Percentiles rank a stretch among this genome's conserved stretches.
Conservation (phyloP, 2,797 vertebrate species). For the Morelia viridis region DNA sequence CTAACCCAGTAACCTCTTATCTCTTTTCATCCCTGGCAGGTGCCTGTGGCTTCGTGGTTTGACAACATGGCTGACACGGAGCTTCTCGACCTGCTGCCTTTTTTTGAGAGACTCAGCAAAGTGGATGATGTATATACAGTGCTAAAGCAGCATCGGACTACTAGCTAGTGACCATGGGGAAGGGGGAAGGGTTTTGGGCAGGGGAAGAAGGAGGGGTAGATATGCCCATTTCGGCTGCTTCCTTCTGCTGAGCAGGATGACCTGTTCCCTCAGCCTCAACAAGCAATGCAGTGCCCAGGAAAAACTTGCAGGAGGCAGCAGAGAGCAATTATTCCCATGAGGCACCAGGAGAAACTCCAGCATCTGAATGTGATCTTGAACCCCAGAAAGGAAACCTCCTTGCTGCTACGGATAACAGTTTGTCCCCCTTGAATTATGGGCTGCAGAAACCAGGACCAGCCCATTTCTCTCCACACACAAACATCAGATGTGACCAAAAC, state of each 20-base stretch:
- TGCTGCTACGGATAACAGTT: neutral
- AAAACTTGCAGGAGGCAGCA: constrained; percentile 14
- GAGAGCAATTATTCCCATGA: constrained; percentile 14
- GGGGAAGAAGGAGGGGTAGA: constrained; percentile 61
- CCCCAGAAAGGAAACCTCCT: neutral
- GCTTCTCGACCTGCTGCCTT: constrained; percentile 93
- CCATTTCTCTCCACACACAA: neutral
- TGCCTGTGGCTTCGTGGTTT: constrained; percentile 95
- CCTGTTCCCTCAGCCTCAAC: constrained; percentile 1
- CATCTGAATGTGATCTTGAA: constrained; percentile 21
- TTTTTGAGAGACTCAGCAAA: constrained; percentile 95
- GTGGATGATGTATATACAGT: constrained; percentile 90
- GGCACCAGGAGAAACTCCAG: constrained; percentile 15
- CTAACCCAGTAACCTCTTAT: rapidly evolving
- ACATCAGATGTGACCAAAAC: constrained; percentile 18
- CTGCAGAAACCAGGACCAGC: neutral
- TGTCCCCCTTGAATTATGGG: neutral
- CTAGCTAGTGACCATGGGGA: constrained; percentile 80
- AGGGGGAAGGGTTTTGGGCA: constrained; percentile 52
- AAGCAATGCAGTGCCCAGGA: constrained; percentile 22
- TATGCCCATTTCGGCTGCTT: constrained; percentile 13
- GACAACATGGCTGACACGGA: constrained; percentile 96
- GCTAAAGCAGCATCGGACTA: constrained; percentile 88
- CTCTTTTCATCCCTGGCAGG: constrained; percentile 67
- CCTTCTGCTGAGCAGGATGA: constrained; percentile 27